Conservation (phyloP, 2,113 vertebrate genomes). For the Nothocercus julius region DNA sequence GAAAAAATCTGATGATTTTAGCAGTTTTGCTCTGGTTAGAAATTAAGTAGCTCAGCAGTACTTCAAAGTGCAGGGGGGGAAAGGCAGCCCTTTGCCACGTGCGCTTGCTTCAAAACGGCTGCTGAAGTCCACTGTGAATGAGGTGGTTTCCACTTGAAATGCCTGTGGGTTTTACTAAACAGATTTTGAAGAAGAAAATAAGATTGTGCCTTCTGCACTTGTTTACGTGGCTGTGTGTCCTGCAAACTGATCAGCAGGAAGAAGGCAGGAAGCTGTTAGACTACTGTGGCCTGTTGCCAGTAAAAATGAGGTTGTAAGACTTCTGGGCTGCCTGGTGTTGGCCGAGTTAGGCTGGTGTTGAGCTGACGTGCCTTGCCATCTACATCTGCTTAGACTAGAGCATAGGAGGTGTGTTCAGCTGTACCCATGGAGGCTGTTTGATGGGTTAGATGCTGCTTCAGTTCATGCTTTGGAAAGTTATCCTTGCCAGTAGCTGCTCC, state of each 20-base stretch:
- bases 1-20: background rate
- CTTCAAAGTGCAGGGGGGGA: background rate
- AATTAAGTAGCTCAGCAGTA: background rate
- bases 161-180: background rate
- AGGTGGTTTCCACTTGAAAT: background rate
- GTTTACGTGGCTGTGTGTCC: accelerated
- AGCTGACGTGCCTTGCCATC: background rate
- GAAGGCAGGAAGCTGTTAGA: background rate
- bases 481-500: background rate
- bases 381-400: background rate
- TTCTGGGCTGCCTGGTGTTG: background rate
- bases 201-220: background rate
- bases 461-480: background rate
- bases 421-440: background rate
- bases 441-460: background rate
- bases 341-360: background rate
- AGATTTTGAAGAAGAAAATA: background rate
- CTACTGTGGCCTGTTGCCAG: background rate
- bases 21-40: background rate
- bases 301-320: background rate
- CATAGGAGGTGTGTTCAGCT: background rate
- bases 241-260: background rate
- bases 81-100: background rate
- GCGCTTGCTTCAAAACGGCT: background rate
- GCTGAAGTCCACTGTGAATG: background rate